Evolutionary conservation across 1,140 invertebrate species (phyloP).

Genomic region (Pectinophora gossypiella): DNA sequence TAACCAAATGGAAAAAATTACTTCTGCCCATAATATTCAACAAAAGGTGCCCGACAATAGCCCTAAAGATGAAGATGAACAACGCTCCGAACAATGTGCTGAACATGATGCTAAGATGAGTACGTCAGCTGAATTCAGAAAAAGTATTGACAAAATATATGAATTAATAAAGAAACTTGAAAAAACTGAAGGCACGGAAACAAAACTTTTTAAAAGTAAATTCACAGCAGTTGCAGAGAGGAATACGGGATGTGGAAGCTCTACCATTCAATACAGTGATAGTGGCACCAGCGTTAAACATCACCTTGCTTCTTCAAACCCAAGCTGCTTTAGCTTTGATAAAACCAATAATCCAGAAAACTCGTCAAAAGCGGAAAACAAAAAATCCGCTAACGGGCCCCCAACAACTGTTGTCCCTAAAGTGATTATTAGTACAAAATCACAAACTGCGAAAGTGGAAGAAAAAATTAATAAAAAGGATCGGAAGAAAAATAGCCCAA

Average conservation of each 20-base stretch:
- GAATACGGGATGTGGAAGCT: neutral
- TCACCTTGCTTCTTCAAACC: slow-evolving; percentile 27
- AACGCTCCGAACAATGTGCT: too few relatives aligned
- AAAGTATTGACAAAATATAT: slow-evolving; percentile 5
- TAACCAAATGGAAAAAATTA: too few relatives aligned
- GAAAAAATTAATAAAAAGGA: slow-evolving; percentile 31
- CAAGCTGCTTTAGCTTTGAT: slow-evolving; percentile 43
- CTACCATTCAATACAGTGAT: slow-evolving; percentile 24
- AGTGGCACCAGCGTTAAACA: slow-evolving; percentile 42
- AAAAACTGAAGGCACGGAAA: neutral
- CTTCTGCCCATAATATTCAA: too few relatives aligned
- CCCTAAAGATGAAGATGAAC: too few relatives aligned
- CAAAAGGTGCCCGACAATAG: too few relatives aligned
- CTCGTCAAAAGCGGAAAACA: neutral
- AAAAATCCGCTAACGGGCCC: slow-evolving; percentile 9
- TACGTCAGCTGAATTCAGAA: neutral
- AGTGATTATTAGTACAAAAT: neutral
- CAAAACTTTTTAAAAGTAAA: neutral
- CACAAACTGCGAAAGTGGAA: slow-evolving; percentile 19
- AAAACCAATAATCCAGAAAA: slow-evolving; percentile 19
- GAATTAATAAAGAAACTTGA: neutral
- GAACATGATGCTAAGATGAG: too few relatives aligned
- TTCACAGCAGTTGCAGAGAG: neutral
- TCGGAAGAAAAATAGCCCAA: slow-evolving; percentile 13
- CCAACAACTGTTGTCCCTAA: slow-evolving; percentile 22